Conservation (phyloP, 2,113 vertebrate genomes). For the Raphicerus campestris region DNA sequence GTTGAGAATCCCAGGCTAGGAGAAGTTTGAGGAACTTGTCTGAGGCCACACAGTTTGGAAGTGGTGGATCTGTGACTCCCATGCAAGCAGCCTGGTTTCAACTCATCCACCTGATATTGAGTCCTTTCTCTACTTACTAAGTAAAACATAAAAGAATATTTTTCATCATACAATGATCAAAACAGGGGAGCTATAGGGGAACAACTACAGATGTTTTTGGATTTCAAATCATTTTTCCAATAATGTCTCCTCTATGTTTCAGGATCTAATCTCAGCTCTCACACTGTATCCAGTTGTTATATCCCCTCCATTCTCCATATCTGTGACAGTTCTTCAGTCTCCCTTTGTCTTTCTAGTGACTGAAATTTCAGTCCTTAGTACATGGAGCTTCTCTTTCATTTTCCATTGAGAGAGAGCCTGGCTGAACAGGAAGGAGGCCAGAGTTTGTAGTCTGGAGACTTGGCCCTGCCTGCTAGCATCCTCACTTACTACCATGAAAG, state of each 20-base stretch:
- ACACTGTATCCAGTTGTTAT: background rate
- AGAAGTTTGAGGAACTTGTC: background rate
- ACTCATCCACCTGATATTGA: background rate
- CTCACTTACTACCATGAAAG: background rate
- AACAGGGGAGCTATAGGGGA: background rate
- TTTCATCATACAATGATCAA: background rate
- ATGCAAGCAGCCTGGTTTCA: background rate
- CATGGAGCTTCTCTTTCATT: background rate
- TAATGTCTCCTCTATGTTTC: background rate
- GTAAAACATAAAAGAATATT: background rate
- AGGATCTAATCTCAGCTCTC: background rate
- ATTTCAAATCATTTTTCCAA: background rate
- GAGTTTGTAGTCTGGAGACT: background rate
- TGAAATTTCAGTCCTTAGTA: background rate
- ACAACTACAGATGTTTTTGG: background rate
- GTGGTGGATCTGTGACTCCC: background rate
- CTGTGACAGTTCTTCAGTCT: background rate
- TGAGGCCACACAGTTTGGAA: background rate
- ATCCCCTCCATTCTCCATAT: background rate
- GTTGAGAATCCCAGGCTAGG: background rate
- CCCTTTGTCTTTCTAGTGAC: background rate
- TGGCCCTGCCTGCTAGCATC: background rate
- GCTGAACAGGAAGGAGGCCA: background rate
- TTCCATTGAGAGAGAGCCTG: background rate
- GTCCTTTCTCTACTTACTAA: background rate